Conservation (phyloP, 1,140 invertebrate genomes). For the Lerema accius region DNA sequence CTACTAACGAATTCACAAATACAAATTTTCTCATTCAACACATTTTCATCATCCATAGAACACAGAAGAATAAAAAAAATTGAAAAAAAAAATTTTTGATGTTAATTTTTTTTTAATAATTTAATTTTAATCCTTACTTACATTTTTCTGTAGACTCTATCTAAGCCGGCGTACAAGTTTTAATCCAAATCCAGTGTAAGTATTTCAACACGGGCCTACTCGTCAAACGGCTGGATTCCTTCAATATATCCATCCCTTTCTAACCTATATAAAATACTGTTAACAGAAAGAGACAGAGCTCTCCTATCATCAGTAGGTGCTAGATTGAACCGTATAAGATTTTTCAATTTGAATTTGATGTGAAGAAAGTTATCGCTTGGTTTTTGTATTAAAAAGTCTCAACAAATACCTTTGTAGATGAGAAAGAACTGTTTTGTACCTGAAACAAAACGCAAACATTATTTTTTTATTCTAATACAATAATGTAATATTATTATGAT, state of each 20-base stretch:
- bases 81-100: too few species aligned
- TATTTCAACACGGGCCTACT: slow-evolving; percentile 71
- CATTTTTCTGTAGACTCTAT: slow-evolving; percentile 50
- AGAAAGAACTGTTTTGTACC: slow-evolving; percentile 39
- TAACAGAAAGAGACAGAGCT: slow-evolving; percentile 41
- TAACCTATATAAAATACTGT: slow-evolving; percentile 34
- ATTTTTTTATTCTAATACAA: too few species aligned
- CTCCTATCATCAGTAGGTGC: slow-evolving; percentile 35
- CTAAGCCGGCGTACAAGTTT: slow-evolving; percentile 57
- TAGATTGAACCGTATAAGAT: slow-evolving; percentile 50
- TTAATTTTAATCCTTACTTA: neutral
- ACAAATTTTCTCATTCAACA: too few species aligned
- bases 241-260: slow-evolving; percentile 47
- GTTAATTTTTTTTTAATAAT: too few species aligned
- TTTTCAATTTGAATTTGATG: slow-evolving; percentile 56
- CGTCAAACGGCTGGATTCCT: slow-evolving; percentile 57
- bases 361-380: slow-evolving; percentile 41
- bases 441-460: slow-evolving; percentile 37
- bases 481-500: too few species aligned
- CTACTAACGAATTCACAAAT: too few species aligned
- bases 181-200: slow-evolving; percentile 75
- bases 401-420: slow-evolving; percentile 41
- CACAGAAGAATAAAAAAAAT: too few species aligned
- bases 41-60: too few species aligned
- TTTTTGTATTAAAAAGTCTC: slow-evolving; percentile 43